Evolutionary conservation across 2,797 vertebrate genomes (phyloP).

Genomic region (Cirrhinus molitorella): DNA sequence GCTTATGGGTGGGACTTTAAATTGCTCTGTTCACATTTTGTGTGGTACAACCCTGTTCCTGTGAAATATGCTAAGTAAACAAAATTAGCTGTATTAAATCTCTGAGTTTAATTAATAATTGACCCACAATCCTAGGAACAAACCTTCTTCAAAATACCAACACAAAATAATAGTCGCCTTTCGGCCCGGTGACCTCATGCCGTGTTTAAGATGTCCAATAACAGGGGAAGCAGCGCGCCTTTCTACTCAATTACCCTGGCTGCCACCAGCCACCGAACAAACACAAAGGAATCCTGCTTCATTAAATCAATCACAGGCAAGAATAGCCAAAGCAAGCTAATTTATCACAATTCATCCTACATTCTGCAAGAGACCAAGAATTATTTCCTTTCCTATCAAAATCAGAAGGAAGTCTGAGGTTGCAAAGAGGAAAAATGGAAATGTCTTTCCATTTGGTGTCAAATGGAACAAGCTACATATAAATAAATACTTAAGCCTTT

Average conservation of each 20-base stretch:
- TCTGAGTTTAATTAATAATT: constrained; percentile 76
- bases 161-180: constrained; percentile 81
- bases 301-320: constrained; percentile 90
- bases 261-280: constrained; percentile 84
- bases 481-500: constrained; percentile 1
- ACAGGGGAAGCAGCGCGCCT: constrained; percentile 83
- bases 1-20: neutral
- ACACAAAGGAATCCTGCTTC: constrained; percentile 92
- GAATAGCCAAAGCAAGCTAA: constrained; percentile 89
- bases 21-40: neutral
- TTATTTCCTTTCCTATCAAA: constrained; percentile 24
- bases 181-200: constrained; percentile 83
- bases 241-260: constrained; percentile 95
- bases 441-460: neutral
- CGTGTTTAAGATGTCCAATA: constrained; percentile 83
- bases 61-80: constrained; percentile 42
- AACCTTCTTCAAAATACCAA: constrained; percentile 80
- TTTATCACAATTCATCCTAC: constrained; percentile 75
- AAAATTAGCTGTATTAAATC: constrained; percentile 65
- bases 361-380: constrained; percentile 25
- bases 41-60: neutral
- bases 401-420: neutral
- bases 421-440: neutral
- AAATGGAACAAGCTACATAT: neutral
- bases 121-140: constrained; percentile 75